These are phyloP conservation scores for Abscondita cerata DNA, from an alignment of 2,888 invertebrate genomes.

Conservation along the genomic window DNA sequence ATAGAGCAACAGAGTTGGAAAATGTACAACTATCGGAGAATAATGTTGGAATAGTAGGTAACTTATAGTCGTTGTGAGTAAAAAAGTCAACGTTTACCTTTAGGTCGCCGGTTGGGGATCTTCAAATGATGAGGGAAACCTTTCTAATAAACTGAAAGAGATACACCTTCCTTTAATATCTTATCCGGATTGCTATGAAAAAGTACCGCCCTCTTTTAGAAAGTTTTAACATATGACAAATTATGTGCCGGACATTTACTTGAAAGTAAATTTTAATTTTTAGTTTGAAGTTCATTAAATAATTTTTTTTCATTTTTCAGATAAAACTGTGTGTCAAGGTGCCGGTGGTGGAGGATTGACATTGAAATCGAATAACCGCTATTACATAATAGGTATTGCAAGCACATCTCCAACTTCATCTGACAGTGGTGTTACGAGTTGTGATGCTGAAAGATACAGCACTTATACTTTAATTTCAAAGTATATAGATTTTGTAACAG, in stretches of 20 bases:
- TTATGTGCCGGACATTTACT: constrained; percentile 48
- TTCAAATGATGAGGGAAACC: constrained; percentile 38
- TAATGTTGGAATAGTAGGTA: constrained; percentile 43
- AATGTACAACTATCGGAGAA: constrained; percentile 20
- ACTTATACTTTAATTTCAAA: constrained; percentile 53
- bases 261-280: constrained; percentile 3
- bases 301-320: constrained; percentile 39
- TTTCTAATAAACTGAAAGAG: constrained; percentile 43
- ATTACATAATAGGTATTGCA: constrained; percentile 59
- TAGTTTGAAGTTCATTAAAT: neutral
- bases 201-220: constrained; percentile 28
- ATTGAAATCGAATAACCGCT: constrained; percentile 50
- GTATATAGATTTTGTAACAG: constrained; percentile 42
- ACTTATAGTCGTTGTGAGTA: neutral
- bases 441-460: constrained; percentile 52
- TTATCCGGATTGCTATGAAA: constrained; percentile 36
- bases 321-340: constrained; percentile 57
- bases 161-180: constrained; percentile 36
- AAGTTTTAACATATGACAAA: constrained; percentile 47
- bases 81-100: neutral
- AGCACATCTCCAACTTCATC: constrained; percentile 51
- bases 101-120: constrained; percentile 52
- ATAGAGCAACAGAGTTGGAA: constrained; percentile 39
- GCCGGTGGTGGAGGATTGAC: constrained; percentile 60
- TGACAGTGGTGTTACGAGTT: constrained; percentile 30